These are phyloP conservation scores for Ceratosolen solmsi DNA, from an alignment of 1,140 invertebrate genomes.

Conservation along the genomic window DNA sequence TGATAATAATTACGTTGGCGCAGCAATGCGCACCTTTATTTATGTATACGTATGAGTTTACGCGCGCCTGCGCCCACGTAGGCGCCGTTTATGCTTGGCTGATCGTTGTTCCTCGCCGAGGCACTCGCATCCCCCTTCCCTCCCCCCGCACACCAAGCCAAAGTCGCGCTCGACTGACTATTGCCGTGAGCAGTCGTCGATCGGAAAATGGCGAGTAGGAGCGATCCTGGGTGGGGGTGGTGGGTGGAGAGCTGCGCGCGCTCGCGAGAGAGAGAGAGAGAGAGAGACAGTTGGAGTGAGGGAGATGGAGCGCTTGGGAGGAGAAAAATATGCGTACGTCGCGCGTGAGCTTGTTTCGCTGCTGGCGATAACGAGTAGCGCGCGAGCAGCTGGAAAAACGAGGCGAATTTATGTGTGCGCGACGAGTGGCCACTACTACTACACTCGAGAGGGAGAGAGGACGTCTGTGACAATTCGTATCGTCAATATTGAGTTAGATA, in stretches of 20 bases:
- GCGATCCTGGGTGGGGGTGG: neutral
- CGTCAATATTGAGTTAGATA: slow-evolving; percentile 12
- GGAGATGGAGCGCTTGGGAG: neutral
- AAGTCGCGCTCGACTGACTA: slow-evolving; percentile 2
- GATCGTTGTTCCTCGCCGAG: slow-evolving; percentile 13
- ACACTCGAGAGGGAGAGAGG: neutral
- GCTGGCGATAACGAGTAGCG: slow-evolving; percentile 4
- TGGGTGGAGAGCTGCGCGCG: no score
- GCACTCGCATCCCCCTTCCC: neutral
- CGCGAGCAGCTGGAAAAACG: neutral
- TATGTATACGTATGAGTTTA: slow-evolving; percentile 9
- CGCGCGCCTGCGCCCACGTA: slow-evolving; percentile 61
- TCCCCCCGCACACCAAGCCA: neutral
- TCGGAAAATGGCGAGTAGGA: neutral
- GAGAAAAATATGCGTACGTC: slow-evolving; percentile 4
- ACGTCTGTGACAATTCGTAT: slow-evolving; percentile 29
- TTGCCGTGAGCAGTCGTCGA: neutral
- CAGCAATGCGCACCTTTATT: slow-evolving; percentile 16
- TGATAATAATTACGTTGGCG: slow-evolving; percentile 60
- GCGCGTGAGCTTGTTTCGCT: slow-evolving; percentile 9
- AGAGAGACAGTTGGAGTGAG: neutral
- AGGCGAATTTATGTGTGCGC: slow-evolving; percentile 12
- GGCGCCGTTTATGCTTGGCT: slow-evolving; percentile 59
- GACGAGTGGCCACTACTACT: neutral
- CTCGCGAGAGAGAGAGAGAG: neutral